A percentile compares a stretch with the other conserved stretches of the same genome.
These are phyloP conservation scores for Morpho achilles DNA, from an alignment of 2,888 invertebrate species.

Conservation along the genomic window DNA sequence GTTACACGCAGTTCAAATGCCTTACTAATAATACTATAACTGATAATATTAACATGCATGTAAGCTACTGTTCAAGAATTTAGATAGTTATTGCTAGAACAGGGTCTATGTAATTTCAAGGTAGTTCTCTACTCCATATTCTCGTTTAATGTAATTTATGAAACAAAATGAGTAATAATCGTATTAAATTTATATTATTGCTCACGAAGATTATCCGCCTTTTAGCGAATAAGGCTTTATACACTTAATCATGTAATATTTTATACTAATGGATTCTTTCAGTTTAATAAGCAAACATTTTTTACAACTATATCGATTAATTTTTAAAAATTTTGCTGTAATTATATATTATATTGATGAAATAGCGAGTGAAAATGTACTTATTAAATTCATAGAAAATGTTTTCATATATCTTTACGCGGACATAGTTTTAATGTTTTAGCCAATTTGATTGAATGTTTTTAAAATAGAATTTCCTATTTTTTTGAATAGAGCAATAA, in stretches of 20 bases:
- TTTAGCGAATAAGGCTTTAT: slow-evolving; percentile 57
- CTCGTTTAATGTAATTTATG: slow-evolving; percentile 16
- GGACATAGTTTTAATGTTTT: slow-evolving; percentile 9
- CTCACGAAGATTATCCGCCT: slow-evolving; percentile 69
- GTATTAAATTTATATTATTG: slow-evolving; percentile 34
- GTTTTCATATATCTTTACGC: background rate
- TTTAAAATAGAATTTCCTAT: slow-evolving; percentile 7
- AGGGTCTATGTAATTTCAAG: slow-evolving; percentile 30
- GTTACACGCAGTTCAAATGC: slow-evolving; percentile 18
- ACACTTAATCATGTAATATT: slow-evolving; percentile 32
- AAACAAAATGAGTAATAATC: slow-evolving; percentile 8
- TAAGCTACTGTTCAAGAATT: slow-evolving; percentile 29
- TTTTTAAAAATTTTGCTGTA: slow-evolving; percentile 29
- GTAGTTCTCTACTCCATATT: slow-evolving; percentile 19
- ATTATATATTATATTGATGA: slow-evolving; percentile 15
- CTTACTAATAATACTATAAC: slow-evolving; percentile 25
- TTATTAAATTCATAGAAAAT: slow-evolving; percentile 16
- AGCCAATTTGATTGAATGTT: slow-evolving; percentile 7
- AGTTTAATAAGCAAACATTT: slow-evolving; percentile 28
- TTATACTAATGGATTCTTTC: slow-evolving; percentile 35
- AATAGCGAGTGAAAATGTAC: slow-evolving; percentile 26
- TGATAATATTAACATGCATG: slow-evolving; percentile 32
- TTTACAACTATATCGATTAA: slow-evolving; percentile 8
- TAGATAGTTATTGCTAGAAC: slow-evolving; percentile 33
- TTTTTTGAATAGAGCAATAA: background rate